A percentile compares a stretch with the other conserved stretches of the same genome.
These are phyloP conservation scores for Carassius carassius DNA, from an alignment of 2,113 vertebrate genomes.

Conservation along the genomic window DNA sequence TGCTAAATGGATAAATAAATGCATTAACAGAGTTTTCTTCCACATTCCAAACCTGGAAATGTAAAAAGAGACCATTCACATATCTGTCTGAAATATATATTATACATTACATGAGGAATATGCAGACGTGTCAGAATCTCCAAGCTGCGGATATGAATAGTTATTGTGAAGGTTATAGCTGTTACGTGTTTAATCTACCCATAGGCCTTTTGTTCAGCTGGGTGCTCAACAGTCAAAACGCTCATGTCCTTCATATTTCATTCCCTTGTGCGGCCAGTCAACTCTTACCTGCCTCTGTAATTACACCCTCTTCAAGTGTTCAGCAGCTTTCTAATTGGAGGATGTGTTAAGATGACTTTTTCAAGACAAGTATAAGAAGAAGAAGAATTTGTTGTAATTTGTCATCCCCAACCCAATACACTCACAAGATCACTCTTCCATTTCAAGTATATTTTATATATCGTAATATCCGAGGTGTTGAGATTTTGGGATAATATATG, in stretches of 20 bases:
- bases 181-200: not conserved
- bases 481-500: not conserved
- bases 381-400: constrained; percentile 30
- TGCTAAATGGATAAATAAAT: not conserved
- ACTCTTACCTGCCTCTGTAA: constrained; percentile 57
- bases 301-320: constrained; percentile 57
- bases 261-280: constrained; percentile 54
- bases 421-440: not conserved
- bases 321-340: constrained; percentile 55
- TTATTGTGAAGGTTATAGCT: not conserved
- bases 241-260: constrained; percentile 43
- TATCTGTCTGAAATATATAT: not conserved
- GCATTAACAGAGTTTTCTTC: not conserved
- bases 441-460: not conserved
- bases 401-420: not conserved
- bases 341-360: constrained; percentile 54
- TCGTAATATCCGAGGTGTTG: not conserved
- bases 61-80: too few relatives aligned
- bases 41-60: too few relatives aligned
- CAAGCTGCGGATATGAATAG: not conserved
- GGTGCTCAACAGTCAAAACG: not conserved
- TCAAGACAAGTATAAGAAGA: not conserved
- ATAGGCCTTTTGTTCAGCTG: not conserved
- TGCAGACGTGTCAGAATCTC: not conserved
- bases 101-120: too few relatives aligned